Evolutionary conservation across 1,140 invertebrate species (phyloP).

Genomic region (Radopholus similis): DNA sequence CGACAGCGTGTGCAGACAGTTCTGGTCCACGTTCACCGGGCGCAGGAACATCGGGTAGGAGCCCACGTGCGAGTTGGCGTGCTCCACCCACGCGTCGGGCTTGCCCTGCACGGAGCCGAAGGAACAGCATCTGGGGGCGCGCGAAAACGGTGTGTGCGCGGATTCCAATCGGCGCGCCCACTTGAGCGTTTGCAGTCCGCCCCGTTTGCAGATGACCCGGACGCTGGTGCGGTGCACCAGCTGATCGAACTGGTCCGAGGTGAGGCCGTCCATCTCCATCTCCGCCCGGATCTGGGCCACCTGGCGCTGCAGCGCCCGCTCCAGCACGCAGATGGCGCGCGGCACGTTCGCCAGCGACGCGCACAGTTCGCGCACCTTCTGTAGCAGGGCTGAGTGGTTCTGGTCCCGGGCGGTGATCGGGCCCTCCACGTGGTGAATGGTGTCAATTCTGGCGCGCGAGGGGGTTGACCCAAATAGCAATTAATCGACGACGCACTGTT

Average conservation of each 20-base stretch:
- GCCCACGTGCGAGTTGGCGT: constrained; percentile 33
- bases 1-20: constrained; percentile 40
- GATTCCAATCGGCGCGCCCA: neutral
- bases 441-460: constrained; percentile 21
- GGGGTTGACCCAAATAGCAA: neutral
- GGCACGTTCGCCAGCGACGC: constrained; percentile 23
- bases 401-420: constrained; percentile 32
- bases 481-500: constrained; percentile 14
- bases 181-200: constrained; percentile 38
- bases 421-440: constrained; percentile 31
- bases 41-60: constrained; percentile 41
- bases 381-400: constrained; percentile 31
- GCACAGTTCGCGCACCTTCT: constrained; percentile 40
- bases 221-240: constrained; percentile 42
- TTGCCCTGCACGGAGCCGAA: constrained; percentile 45
- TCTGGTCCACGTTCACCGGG: constrained; percentile 25
- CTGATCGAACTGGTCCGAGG: constrained; percentile 40
- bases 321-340: constrained; percentile 38
- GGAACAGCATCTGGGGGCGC: constrained; percentile 31
- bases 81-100: constrained; percentile 37
- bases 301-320: constrained; percentile 32
- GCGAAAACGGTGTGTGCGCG: neutral
- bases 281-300: constrained; percentile 37
- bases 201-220: constrained; percentile 33
- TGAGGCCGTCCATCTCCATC: constrained; percentile 33